These are phyloP conservation scores for Steinernema carpocapsae DNA, from an alignment of 2,888 invertebrate species.

Conservation along the genomic window DNA sequence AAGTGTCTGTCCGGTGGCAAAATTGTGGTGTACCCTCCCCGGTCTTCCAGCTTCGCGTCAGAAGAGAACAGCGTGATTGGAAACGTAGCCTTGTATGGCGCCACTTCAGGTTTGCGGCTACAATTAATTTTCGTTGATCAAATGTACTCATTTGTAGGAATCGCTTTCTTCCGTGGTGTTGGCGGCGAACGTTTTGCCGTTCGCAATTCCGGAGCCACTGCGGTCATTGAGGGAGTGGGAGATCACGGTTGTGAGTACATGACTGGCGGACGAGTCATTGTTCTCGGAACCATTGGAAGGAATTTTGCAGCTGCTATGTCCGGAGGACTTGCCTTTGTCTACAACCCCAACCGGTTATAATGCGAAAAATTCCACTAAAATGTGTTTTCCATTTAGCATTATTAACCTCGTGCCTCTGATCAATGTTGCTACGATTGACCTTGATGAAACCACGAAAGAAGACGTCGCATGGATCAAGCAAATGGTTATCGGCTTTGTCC, in stretches of 20 bases:
- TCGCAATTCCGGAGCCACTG: slow-evolving; percentile 91
- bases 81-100: slow-evolving; percentile 96
- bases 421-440: slow-evolving; percentile 92
- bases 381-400: slow-evolving; percentile 4
- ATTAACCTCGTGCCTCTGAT: slow-evolving; percentile 74
- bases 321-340: slow-evolving; percentile 91
- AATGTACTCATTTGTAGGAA: slow-evolving; percentile 50
- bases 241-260: slow-evolving; percentile 99
- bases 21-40: slow-evolving; percentile 89
- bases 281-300: slow-evolving; percentile 90
- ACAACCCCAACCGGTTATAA: slow-evolving; percentile 75
- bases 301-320: slow-evolving; percentile 99
- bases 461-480: slow-evolving; percentile 81
- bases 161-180: slow-evolving; percentile 81
- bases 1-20: slow-evolving; percentile 93
- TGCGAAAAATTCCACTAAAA: too few species aligned
- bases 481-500: slow-evolving; percentile 82
- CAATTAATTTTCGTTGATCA: too few species aligned
- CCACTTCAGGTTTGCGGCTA: slow-evolving; percentile 91
- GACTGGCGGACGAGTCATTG: slow-evolving; percentile 84
- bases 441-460: slow-evolving; percentile 79
- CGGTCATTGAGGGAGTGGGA: slow-evolving; percentile 96
- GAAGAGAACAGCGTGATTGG: slow-evolving; percentile 95
- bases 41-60: slow-evolving; percentile 79
- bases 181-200: slow-evolving; percentile 98